Conservation (phyloP, 2,888 invertebrate genomes). For the Tricholauxania praeusta region DNA sequence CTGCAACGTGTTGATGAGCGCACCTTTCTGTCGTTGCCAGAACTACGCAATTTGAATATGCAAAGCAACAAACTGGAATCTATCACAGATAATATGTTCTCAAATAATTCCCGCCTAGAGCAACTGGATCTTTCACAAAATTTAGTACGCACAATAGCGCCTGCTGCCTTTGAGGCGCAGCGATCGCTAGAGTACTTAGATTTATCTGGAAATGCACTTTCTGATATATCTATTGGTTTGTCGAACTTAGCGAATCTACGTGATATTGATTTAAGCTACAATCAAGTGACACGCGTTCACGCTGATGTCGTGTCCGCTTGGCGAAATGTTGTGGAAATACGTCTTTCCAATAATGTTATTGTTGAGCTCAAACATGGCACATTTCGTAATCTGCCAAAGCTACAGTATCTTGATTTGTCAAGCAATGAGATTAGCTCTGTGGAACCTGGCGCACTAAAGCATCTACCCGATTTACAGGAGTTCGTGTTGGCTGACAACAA, state of each 20-base stretch:
- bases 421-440: conserved; percentile 83
- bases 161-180: conserved; percentile 74
- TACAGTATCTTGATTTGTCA: conserved; percentile 83
- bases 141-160: conserved; percentile 76
- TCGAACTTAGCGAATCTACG: conserved; percentile 77
- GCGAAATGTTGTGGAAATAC: conserved; percentile 77
- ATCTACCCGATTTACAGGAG: conserved; percentile 77
- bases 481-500: conserved; percentile 80
- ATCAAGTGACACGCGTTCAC: conserved; percentile 78
- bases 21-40: conserved; percentile 74
- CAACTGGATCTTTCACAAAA: conserved; percentile 82
- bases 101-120: conserved; percentile 75
- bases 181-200: conserved; percentile 80
- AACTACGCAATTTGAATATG: conserved; percentile 79
- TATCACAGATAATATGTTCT: conserved; percentile 77
- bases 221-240: conserved; percentile 78
- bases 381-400: conserved; percentile 77
- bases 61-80: conserved; percentile 81
- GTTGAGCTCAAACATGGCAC: conserved; percentile 77
- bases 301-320: conserved; percentile 78
- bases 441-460: conserved; percentile 78
- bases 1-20: conserved; percentile 76
- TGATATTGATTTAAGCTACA: conserved; percentile 82
- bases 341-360: conserved; percentile 81
- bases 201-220: conserved; percentile 82